Percentiles rank a stretch among this genome's conserved stretches.
These are phyloP conservation scores for Lycaon pictus DNA, from an alignment of 2,113 vertebrate genomes.

Conservation along the genomic window DNA sequence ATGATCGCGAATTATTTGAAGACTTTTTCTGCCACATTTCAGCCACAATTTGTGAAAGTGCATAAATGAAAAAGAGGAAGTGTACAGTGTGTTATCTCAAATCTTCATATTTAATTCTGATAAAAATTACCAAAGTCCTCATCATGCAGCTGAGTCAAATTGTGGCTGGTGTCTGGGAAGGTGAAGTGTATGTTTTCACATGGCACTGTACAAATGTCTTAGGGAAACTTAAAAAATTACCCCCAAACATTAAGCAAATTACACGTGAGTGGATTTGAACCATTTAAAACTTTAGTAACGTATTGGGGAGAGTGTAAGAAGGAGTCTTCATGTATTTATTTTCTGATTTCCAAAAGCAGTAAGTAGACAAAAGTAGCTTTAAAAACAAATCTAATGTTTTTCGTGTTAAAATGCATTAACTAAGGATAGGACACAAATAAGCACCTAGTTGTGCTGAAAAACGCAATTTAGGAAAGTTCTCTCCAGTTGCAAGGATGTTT, in stretches of 20 bases:
- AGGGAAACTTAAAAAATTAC: background rate
- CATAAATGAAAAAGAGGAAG: slow-evolving; percentile 11
- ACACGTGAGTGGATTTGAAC: background rate
- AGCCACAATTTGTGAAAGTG: background rate
- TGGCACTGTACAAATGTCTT: background rate
- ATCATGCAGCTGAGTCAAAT: background rate
- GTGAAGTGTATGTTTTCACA: background rate
- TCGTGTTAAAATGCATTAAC: slow-evolving; percentile 31
- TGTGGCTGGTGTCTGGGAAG: background rate
- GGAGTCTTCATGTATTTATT: background rate
- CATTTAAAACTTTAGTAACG: background rate
- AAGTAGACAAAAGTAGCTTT: background rate
- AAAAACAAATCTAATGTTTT: background rate
- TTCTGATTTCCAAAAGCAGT: slow-evolving; percentile 6
- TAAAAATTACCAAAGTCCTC: background rate
- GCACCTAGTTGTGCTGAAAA: slow-evolving; percentile 63
- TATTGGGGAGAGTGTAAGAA: background rate
- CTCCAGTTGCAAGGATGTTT: background rate
- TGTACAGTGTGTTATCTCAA: background rate
- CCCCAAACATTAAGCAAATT: slow-evolving; percentile 20
- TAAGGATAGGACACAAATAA: background rate
- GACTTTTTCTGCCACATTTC: background rate
- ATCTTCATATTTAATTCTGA: background rate
- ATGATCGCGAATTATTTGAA: background rate
- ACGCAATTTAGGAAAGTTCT: slow-evolving; percentile 37